A percentile compares a stretch with the other conserved stretches of the same genome.
Evolutionary conservation across 2,113 vertebrate species (phyloP).

Genomic region (Miniopterus natalensis): DNA sequence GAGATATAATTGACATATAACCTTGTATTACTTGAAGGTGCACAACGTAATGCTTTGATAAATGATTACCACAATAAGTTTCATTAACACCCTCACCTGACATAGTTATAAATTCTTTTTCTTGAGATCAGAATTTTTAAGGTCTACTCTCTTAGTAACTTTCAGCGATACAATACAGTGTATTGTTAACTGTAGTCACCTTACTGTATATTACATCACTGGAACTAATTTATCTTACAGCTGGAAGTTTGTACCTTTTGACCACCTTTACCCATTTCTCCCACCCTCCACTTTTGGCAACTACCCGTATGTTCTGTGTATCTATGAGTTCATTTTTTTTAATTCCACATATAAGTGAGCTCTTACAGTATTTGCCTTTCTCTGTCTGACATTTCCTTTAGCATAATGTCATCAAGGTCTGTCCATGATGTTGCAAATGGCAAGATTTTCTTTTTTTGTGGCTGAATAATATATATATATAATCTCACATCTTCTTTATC

Average conservation of each 20-base stretch:
- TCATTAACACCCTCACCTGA: not conserved
- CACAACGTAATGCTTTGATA: not conserved
- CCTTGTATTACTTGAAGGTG: not conserved
- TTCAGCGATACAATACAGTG: not conserved
- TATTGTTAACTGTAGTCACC: not conserved
- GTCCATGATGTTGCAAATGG: not conserved
- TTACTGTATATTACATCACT: not conserved
- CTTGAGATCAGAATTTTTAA: not conserved
- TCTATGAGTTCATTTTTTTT: not conserved
- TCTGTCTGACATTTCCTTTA: not conserved
- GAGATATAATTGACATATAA: not conserved
- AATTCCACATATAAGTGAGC: not conserved
- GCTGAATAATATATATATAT: not conserved
- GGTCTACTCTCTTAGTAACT: not conserved
- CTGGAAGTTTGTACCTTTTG: not conserved
- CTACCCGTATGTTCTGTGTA: not conserved
- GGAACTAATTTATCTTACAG: not conserved
- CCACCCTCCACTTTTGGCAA: not conserved
- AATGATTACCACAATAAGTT: not conserved
- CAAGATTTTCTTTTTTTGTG: not conserved
- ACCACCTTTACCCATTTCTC: not conserved
- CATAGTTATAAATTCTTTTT: not conserved
- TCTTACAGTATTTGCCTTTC: not conserved
- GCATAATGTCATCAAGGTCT: not conserved
- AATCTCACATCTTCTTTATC: not conserved